A percentile compares a stretch with the other conserved stretches of the same genome.
Evolutionary conservation across 2,797 vertebrate species (phyloP).

Genomic region (Tapirus indicus): DNA sequence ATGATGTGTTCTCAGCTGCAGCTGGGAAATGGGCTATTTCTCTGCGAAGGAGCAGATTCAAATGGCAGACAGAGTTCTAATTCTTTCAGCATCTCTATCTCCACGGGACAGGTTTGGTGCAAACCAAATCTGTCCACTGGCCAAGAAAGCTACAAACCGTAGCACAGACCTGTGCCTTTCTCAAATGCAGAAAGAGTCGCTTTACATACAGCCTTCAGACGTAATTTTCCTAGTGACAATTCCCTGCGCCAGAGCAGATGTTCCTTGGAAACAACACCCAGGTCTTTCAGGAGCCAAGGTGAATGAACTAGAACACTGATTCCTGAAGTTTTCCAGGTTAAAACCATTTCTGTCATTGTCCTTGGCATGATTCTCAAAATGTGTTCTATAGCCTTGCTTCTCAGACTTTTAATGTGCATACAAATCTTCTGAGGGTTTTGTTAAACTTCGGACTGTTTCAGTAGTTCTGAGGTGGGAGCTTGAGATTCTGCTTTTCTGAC

Average conservation of each 20-base stretch:
- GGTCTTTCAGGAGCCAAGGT: slow-evolving; percentile 49
- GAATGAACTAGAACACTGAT: slow-evolving; percentile 46
- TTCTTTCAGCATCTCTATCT: slow-evolving; percentile 41
- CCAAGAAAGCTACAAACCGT: slow-evolving; percentile 37
- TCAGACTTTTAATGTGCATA: background rate
- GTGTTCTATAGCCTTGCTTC: slow-evolving; percentile 38
- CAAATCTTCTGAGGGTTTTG: background rate
- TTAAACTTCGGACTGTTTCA: background rate
- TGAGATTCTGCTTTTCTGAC: background rate
- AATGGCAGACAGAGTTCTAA: slow-evolving; percentile 44
- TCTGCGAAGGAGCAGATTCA: slow-evolving; percentile 37
- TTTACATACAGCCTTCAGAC: slow-evolving; percentile 43
- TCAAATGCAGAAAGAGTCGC: background rate
- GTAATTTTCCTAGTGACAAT: slow-evolving; percentile 60
- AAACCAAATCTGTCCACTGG: slow-evolving; percentile 43
- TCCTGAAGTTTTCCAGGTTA: slow-evolving; percentile 61
- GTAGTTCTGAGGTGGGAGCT: background rate
- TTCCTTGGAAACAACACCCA: slow-evolving; percentile 35
- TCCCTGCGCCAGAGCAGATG: slow-evolving; percentile 43
- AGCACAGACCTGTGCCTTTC: slow-evolving; percentile 21
- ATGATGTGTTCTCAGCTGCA: slow-evolving; percentile 69
- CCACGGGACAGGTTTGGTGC: background rate
- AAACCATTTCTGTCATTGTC: slow-evolving; percentile 53
- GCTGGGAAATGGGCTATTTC: slow-evolving; percentile 54
- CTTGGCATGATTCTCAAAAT: slow-evolving; percentile 64